Evolutionary conservation across 1,140 invertebrate species (phyloP).

Genomic region (Conopomorpha cramerella): DNA sequence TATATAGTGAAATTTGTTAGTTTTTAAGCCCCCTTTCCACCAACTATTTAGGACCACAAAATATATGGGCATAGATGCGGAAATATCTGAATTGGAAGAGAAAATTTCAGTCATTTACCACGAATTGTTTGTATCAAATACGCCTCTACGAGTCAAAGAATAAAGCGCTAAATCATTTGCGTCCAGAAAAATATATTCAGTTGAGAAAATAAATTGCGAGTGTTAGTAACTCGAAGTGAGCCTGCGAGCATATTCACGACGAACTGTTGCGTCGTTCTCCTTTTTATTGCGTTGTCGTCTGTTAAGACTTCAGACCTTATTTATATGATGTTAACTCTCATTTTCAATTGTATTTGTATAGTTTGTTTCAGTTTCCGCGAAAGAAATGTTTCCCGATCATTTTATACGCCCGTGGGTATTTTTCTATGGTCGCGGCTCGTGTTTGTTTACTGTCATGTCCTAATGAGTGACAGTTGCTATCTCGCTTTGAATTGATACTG

Average conservation of each 20-base stretch:
- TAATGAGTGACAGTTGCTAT: too few species aligned
- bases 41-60: too few species aligned
- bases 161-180: constrained; percentile 30
- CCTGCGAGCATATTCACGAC: constrained; percentile 53
- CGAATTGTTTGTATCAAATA: constrained; percentile 20
- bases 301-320: constrained; percentile 24
- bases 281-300: constrained; percentile 42
- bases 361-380: constrained; percentile 20
- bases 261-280: constrained; percentile 47
- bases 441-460: constrained; percentile 6
- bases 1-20: too few species aligned
- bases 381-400: constrained; percentile 18
- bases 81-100: constrained; percentile 16
- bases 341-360: constrained; percentile 24
- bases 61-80: constrained; percentile 21
- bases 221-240: constrained; percentile 55
- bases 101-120: constrained; percentile 33
- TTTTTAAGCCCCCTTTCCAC: too few species aligned
- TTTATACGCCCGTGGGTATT: constrained; percentile 27
- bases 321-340: constrained; percentile 7
- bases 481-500: too few species aligned
- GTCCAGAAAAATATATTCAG: constrained; percentile 49
- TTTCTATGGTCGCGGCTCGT: constrained; percentile 20
- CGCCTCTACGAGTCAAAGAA: constrained; percentile 15
- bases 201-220: constrained; percentile 58